Evolutionary conservation across 2,797 vertebrate species (phyloP).

Genomic region (Amblyraja radiata): DNA sequence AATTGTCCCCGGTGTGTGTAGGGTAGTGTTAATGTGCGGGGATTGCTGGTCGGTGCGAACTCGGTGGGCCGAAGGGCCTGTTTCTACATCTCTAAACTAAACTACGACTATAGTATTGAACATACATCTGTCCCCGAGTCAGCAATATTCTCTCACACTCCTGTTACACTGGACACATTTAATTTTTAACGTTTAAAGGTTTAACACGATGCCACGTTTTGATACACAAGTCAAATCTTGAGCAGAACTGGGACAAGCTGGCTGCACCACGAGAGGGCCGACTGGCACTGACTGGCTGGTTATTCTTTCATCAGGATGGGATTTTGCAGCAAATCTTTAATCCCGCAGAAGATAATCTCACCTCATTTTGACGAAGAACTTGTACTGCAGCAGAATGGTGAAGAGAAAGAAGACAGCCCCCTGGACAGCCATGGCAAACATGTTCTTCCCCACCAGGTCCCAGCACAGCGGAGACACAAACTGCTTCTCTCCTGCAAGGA

Average conservation of each 20-base stretch:
- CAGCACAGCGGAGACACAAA: constrained; percentile 72
- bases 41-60: no score
- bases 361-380: constrained; percentile 62
- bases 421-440: constrained; percentile 75
- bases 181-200: no score
- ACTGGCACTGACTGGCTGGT: background rate
- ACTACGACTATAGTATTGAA: background rate
- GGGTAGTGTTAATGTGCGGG: no score
- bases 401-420: constrained; percentile 77
- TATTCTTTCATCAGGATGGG: background rate
- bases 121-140: background rate
- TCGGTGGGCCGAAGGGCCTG: background rate
- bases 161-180: no score
- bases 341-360: constrained; percentile 41
- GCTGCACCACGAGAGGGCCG: background rate
- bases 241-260: background rate
- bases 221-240: background rate
- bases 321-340: background rate
- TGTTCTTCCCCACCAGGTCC: constrained; percentile 83
- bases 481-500: constrained; percentile 59
- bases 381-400: constrained; percentile 77
- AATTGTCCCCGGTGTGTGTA: no score
- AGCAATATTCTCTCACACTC: background rate
- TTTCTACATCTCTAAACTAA: background rate
- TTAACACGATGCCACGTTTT: background rate